A percentile compares a stretch with the other conserved stretches of the same genome.
Evolutionary conservation across 2,888 invertebrate genomes (phyloP).

Genomic region (Euclidia mi): DNA sequence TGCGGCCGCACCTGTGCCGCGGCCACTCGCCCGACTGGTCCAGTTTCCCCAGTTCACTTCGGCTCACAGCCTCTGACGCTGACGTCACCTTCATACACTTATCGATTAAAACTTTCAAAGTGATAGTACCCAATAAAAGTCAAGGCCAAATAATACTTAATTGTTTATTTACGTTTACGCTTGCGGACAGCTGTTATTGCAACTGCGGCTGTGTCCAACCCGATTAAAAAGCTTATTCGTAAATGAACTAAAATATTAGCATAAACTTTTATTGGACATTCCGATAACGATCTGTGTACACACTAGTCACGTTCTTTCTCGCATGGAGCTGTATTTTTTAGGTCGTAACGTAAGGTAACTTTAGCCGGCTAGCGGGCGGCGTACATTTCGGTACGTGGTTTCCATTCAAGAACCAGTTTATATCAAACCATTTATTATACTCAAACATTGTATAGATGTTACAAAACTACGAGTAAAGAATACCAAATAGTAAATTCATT

Average conservation of each 20-base stretch:
- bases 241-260: slow-evolving; percentile 14
- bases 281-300: slow-evolving; percentile 15
- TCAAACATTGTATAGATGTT: slow-evolving; percentile 32
- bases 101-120: slow-evolving; percentile 50
- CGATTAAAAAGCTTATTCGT: slow-evolving; percentile 13
- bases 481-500: slow-evolving; percentile 50
- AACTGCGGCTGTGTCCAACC: background rate
- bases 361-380: slow-evolving; percentile 17
- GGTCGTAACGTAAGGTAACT: slow-evolving; percentile 32
- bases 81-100: slow-evolving; percentile 55
- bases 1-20: slow-evolving; percentile 67
- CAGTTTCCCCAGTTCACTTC: slow-evolving; percentile 54
- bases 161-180: slow-evolving; percentile 33
- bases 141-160: slow-evolving; percentile 48
- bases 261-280: slow-evolving; percentile 7
- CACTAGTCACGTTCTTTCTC: slow-evolving; percentile 10
- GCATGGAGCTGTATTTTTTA: slow-evolving; percentile 24
- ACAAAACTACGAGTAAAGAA: slow-evolving; percentile 41
- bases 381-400: slow-evolving; percentile 39
- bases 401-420: slow-evolving; percentile 57
- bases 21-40: slow-evolving; percentile 60
- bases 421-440: slow-evolving; percentile 43
- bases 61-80: slow-evolving; percentile 22
- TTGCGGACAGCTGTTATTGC: slow-evolving; percentile 4
- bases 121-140: slow-evolving; percentile 56